phyloP scores from a whole-genome alignment of 2,113 vertebrate species.

The Gallinago undulata region DNA sequence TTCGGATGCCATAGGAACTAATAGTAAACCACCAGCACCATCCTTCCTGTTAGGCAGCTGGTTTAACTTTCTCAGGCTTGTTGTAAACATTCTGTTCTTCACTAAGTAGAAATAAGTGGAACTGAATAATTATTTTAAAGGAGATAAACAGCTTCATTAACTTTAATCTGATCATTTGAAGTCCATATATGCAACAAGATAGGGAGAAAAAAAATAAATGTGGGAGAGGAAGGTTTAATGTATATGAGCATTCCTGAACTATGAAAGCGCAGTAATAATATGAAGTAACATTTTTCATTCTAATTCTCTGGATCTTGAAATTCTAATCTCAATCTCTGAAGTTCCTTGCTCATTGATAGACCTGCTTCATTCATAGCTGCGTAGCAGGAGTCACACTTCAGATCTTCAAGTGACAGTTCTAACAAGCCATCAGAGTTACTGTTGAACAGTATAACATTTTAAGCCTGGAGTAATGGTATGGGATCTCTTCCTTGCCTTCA shows the following conservation, averaged over 20 bases:
- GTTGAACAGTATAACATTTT: background rate
- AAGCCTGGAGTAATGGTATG: accelerated
- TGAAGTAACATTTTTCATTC: background rate
- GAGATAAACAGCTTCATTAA: background rate
- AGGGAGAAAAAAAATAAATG: accelerated
- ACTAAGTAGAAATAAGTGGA: background rate
- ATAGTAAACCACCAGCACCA: background rate
- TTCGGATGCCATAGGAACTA: background rate
- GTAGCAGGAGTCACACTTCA: background rate
- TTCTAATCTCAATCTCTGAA: background rate
- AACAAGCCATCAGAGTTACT: background rate
- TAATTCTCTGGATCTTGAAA: background rate
- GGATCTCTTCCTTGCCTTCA: background rate
- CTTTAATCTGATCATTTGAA: background rate
- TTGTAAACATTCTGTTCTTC: background rate
- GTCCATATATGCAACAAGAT: background rate
- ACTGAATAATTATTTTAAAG: background rate
- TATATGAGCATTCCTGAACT: background rate
- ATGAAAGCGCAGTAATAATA: background rate
- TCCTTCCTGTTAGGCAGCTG: background rate
- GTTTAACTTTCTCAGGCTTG: background rate
- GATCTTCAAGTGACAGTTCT: background rate
- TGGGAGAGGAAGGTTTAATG: background rate
- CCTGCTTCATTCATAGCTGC: background rate
- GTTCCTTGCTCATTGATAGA: background rate